Evolutionary conservation across 1,140 invertebrate species (phyloP), one percentile per base, ranked within the genome.

Genomic region (Zaprionus africanus): DNA sequence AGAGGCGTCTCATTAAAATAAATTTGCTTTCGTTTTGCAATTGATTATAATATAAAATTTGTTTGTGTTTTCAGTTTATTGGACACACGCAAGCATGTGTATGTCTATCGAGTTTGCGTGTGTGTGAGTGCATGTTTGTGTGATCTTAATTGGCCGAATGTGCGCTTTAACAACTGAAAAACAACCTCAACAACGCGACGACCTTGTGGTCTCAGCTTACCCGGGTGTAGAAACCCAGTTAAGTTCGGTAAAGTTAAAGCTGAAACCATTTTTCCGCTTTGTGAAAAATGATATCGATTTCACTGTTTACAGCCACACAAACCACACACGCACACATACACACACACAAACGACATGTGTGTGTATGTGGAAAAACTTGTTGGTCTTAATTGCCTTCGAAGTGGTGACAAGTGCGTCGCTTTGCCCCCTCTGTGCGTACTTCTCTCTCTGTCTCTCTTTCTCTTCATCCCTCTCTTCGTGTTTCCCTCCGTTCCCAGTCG

Each of bases 261-360:
- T 41, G 66, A 88, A 81, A 86, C 84, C 78, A 69, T 61, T 84
- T 87, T 87, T 87, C 84, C 84, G 81, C 84, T 69, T 46, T 71
- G 66, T 67, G 54, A 81, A 81, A 85, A 74, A 58, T 84, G 72
- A 64, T 88, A 88, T 88, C 84, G 84, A 90, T 88, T 88, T 88
- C 84, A 88, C 85, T 88, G 57, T 13, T 61, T 68, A 59, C 65
- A 56, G 46, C 26, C 78, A 73, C 17, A 36, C 17, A 34, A 19
- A 26, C 12, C 17, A 34, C 19, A 26, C 19, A 51, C 9, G 19
- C 19, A 13, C 12, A n/a, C 17, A 19, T 49, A 24, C 9, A 13
- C 0, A 6, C 19, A n/a, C 9, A 19, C n/a, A 49, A 9, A 59
- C 15, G 26, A 28, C 63, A 58, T 46, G 58, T 46, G 12, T 36